Percentiles rank a stretch among this genome's conserved stretches.
phyloP scores from a whole-genome alignment of 1,140 invertebrate genomes.

The Drosophila rufa region DNA sequence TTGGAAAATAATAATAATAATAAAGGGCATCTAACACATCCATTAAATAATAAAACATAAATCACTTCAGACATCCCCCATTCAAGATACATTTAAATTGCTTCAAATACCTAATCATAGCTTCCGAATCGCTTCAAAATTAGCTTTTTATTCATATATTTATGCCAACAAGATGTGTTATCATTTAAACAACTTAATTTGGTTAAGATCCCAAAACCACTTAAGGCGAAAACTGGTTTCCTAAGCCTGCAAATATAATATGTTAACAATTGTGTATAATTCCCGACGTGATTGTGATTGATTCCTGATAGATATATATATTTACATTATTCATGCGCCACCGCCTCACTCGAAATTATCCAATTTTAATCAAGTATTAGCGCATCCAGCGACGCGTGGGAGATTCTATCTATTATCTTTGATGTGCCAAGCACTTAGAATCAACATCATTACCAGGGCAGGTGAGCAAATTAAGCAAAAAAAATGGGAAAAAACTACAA shows the following conservation, averaged over 20 bases:
- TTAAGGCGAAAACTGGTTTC: conserved; percentile 13
- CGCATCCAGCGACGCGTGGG: conserved; percentile 26
- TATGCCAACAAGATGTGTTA: conserved; percentile 9
- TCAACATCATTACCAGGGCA: conserved; percentile 25
- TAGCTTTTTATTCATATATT: conserved; percentile 18
- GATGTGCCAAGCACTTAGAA: conserved; percentile 12
- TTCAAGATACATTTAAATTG: not conserved
- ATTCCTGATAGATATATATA: conserved; percentile 5
- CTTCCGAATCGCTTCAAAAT: not conserved
- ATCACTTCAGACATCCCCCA: not conserved
- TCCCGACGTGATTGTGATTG: conserved; percentile 1
- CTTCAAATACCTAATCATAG: conserved; percentile 7
- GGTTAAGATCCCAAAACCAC: not conserved
- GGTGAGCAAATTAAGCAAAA: conserved; percentile 9
- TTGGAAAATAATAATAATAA: not conserved
- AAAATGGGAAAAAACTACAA: not conserved
- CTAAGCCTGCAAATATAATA: not conserved
- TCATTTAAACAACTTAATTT: conserved; percentile 14
- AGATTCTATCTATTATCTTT: conserved; percentile 29
- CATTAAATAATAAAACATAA: conserved; percentile 1
- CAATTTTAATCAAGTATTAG: conserved; percentile 12
- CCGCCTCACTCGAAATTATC: not conserved
- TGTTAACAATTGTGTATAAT: conserved; percentile 3
- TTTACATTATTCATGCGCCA: conserved; percentile 12
- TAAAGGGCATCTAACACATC: not conserved